Percentiles rank a stretch among this genome's conserved stretches.
These are phyloP conservation scores for Synergus umbraculus DNA, from an alignment of 2,888 invertebrate species.

Conservation along the genomic window DNA sequence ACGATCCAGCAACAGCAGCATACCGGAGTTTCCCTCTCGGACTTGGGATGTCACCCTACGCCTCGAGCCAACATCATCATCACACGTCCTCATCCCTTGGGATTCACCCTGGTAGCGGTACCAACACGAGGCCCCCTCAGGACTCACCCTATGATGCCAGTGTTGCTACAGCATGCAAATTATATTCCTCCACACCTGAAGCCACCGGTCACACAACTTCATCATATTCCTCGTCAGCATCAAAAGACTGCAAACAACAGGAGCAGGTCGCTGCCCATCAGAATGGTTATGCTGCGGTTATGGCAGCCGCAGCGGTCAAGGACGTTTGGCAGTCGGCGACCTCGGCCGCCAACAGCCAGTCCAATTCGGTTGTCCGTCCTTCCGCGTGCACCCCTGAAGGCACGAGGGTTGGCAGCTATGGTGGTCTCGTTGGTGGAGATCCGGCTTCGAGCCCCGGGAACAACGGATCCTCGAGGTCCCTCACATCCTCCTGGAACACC, in stretches of 20 bases:
- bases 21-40: constrained; percentile 93
- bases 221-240: constrained; percentile 79
- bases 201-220: constrained; percentile 81
- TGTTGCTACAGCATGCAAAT: constrained; percentile 91
- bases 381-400: constrained; percentile 93
- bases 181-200: constrained; percentile 84
- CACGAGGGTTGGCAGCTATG: constrained; percentile 87
- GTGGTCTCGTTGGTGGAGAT: constrained; percentile 87
- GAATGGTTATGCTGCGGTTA: constrained; percentile 85
- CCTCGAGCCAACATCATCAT: constrained; percentile 84
- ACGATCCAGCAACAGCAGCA: constrained; percentile 86
- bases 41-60: constrained; percentile 91
- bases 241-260: constrained; percentile 88
- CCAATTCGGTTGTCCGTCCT: constrained; percentile 83
- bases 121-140: constrained; percentile 89
- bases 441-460: constrained; percentile 87
- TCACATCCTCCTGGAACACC: constrained; percentile 92
- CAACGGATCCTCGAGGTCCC: constrained; percentile 80
- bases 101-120: constrained; percentile 83
- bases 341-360: constrained; percentile 84
- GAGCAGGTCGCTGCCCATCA: constrained; percentile 80
- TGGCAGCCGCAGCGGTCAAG: constrained; percentile 82
- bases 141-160: constrained; percentile 95
- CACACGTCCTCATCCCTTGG: constrained; percentile 80
- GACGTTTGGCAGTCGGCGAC: constrained; percentile 85